Percentiles rank a stretch among this genome's conserved stretches.
phyloP scores from a whole-genome alignment of 2,888 invertebrate genomes.

The Troides oblongomaculatus region DNA sequence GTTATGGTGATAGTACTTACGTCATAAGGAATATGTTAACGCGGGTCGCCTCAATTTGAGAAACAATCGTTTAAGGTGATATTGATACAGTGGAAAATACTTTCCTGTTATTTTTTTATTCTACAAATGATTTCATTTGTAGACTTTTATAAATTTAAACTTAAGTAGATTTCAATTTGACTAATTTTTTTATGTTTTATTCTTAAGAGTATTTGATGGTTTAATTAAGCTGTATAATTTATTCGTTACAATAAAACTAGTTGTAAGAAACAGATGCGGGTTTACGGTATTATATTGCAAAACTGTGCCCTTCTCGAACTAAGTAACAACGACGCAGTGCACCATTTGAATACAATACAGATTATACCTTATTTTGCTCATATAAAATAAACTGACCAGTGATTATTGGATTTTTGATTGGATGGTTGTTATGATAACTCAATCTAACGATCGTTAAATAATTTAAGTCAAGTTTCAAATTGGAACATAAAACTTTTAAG shows the following conservation, averaged over 20 bases:
- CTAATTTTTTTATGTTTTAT: conserved; percentile 43
- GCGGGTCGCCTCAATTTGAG: conserved; percentile 15
- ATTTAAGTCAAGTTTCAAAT: no score
- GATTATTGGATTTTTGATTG: no score
- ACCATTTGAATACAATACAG: not conserved
- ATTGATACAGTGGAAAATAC: conserved; percentile 54
- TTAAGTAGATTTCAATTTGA: conserved; percentile 69
- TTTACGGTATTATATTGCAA: conserved; percentile 18
- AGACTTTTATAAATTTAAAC: conserved; percentile 65
- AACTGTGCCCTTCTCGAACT: not conserved
- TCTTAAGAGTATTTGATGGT: conserved; percentile 16
- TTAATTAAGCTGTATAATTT: conserved; percentile 40
- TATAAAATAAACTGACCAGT: no score
- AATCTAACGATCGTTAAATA: no score
- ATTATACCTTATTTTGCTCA: not conserved
- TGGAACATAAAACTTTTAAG: no score
- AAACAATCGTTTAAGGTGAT: conserved; percentile 31
- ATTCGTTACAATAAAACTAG: conserved; percentile 19
- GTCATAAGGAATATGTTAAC: not conserved
- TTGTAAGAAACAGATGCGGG: conserved; percentile 18
- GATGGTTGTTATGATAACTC: no score
- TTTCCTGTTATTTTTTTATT: conserved; percentile 77
- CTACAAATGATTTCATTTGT: conserved; percentile 78
- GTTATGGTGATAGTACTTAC: conserved; percentile 24
- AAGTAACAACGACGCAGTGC: not conserved